Evolutionary conservation across 2,888 invertebrate species (phyloP), one percentile per base, ranked within the genome.

Genomic region (Drosophila gaucha): DNA sequence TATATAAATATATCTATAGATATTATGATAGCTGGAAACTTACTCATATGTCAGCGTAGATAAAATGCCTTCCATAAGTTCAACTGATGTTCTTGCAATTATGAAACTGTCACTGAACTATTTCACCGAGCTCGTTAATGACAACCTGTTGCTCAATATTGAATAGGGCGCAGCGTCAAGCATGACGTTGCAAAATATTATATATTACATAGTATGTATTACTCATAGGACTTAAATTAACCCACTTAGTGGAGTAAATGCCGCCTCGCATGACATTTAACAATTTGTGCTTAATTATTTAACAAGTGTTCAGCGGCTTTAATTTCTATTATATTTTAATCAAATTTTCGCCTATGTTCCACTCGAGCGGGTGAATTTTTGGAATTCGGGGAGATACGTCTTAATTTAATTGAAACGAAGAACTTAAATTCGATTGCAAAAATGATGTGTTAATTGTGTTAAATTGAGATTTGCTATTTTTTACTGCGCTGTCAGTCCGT

Each of bases 141-240:
- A 14, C 16, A 43, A 12, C 30, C 18, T 12, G 30, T 60, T 36
- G 16, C 24, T 2, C 4, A 4, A 12, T 44, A 36, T 28, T 36
- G 57, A 18, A 31, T 31, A 1, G 12, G 22, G n/a, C 31, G 0
- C 30, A 54, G 10, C 22, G 39, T 14, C 9, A 4, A 8, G n/a
- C 54, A 57, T 63, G 43, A 69, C 64, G 14, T 8, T 14, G 46
- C 46, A 20, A 30, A 5, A n/a, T 31, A 14, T 28, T 20, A 14
- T 6, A 5, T 2, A 12, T 8, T 35, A 22, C 18, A 26, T 8
- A 20, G 10, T 20, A 9, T n/a, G 14, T 39, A 22, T 82, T 76
- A 85, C 59, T 85, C 76, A 79, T 54, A 43, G 33, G 47, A 18
- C n/a, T 12, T 14, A 49, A 49, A 75, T 60, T 84, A 65, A 41